Evolutionary conservation across 1,140 invertebrate species (phyloP), one percentile per base, ranked within the genome.

Genomic region (Diprion similis): DNA sequence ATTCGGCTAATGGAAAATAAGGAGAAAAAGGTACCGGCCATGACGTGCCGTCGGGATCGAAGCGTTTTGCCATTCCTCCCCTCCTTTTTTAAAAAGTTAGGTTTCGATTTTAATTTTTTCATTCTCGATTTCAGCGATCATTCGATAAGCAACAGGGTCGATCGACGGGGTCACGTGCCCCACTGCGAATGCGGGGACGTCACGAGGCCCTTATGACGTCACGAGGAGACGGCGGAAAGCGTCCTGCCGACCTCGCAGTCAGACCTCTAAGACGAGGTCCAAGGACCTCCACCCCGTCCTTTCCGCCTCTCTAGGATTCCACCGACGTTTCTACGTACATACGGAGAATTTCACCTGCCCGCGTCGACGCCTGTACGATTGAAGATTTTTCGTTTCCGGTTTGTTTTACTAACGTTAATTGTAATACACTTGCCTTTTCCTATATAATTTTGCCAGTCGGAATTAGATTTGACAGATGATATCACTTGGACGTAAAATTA

Each of bases 181-280:
- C 79, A 83, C 77, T 86, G 89, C 85, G 86, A 90, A 84, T 89
- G 89, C 86, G 89, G 89, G 78, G 84, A 91, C 86, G 86, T 90
- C 79, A 89, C 88, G 69, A 83, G 89, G 81, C 90, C 90, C 71
- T 91, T 91, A 89, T 91, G 90, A 91, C 90, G 90, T 82, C 89
- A 90, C 84, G 90, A 91, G 82, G 90, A 91, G 84, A 91, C 90
- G 86, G 89, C 89, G 80, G 90, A 91, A 86, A 91, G 90, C 85
- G 89, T 90, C 79, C 86, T 91, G 85, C 88, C 89, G 82, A 90
- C 85, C 79, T 88, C 88, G 76, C 84, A 86, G 75, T 87, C 85
- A 76, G 85, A 87, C 74, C 82, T 86, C 64, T 87, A 86, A 82
- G 78, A 69, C 67, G 47, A 72, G 47, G 73, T 70, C 46, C 2